These are phyloP conservation scores for Cephus rjabovi DNA, from an alignment of 2,888 invertebrate species.

Conservation along the genomic window DNA sequence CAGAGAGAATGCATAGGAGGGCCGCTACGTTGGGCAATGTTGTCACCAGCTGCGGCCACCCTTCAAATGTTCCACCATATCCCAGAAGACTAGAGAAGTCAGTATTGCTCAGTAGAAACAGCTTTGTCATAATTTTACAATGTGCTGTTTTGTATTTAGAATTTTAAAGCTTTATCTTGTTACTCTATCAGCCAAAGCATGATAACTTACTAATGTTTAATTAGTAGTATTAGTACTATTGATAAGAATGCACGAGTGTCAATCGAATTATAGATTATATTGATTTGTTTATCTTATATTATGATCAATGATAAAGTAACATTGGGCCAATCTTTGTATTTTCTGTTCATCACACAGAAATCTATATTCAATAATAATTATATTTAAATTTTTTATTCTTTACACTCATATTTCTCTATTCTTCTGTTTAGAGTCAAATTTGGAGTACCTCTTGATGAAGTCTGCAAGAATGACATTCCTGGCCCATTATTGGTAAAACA, in stretches of 20 bases:
- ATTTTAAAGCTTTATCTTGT: not conserved
- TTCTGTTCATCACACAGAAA: not conserved
- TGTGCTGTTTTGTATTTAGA: not conserved
- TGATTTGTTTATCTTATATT: not conserved
- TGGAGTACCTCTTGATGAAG: constrained; percentile 90
- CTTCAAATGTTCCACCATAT: constrained; percentile 78
- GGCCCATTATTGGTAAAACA: constrained; percentile 84
- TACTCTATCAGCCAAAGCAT: not conserved
- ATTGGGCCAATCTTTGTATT: not conserved
- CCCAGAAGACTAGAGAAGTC: constrained; percentile 85
- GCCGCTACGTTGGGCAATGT: constrained; percentile 92
- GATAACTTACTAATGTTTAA: not conserved
- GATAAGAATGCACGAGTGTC: not conserved
- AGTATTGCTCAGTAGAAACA: constrained; percentile 18
- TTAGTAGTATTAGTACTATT: not conserved
- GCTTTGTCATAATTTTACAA: not conserved
- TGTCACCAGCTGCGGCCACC: constrained; percentile 91
- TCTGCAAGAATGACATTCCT: constrained; percentile 95
- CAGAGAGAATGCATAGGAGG: constrained; percentile 90
- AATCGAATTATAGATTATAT: not conserved
- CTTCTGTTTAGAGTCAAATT: constrained; percentile 82
- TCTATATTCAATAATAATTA: not conserved
- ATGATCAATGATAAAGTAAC: not conserved
- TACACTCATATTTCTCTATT: not conserved
- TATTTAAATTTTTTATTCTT: not conserved